Base-by-base conservation (phyloP, 2,113 vertebrate species). In the Misgurnus mizolepis region DNA sequence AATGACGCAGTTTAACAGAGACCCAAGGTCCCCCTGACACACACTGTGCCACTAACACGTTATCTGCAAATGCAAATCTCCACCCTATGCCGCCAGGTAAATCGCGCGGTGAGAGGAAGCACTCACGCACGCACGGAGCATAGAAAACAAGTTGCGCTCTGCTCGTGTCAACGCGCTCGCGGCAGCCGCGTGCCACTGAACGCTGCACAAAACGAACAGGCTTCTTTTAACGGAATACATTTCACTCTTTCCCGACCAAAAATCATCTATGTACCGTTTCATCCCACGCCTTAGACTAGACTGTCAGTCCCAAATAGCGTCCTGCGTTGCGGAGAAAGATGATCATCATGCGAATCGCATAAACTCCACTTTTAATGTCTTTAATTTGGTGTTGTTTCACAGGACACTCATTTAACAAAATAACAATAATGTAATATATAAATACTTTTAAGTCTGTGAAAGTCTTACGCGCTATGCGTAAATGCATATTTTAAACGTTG, bases 51-150 rank as follows among this genome's bases (percentile, higher is more conserved):
- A 74, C 71, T 56, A 17, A 27, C 1, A 22, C 9, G 8, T n/a
- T 61, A 2, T 49, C 41, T 10, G 1, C 2, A 62, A 17, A 62
- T 27, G 14, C 12, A 10, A 58, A 41, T 58, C 53, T 58, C 39
- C 55, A 58, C 56, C 41, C 41, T n/a, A 22, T 34, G 22, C 65
- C 41, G 67, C 7, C 78, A 58, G 65, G 56, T 69, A 80, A 61
- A 71, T 67, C 22, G 67, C 55, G 67, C 40, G 41, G n/a, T 7
- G 78, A 79, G 67, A 43, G 39, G 10, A 10, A 79, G 40, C 17
- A 55, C 53, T 43, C 70, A 58, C 53, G 53, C 53, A 60, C 70
- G 70, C 17, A 53, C 27, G 27, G 27, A 34, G n/a, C 53, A 41
- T 10, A 22, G 15, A 58, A 27, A 71, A 39, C 68, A 43, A 74